Conservation (phyloP, 2,888 invertebrate species). For the Agonopterix arenella region DNA sequence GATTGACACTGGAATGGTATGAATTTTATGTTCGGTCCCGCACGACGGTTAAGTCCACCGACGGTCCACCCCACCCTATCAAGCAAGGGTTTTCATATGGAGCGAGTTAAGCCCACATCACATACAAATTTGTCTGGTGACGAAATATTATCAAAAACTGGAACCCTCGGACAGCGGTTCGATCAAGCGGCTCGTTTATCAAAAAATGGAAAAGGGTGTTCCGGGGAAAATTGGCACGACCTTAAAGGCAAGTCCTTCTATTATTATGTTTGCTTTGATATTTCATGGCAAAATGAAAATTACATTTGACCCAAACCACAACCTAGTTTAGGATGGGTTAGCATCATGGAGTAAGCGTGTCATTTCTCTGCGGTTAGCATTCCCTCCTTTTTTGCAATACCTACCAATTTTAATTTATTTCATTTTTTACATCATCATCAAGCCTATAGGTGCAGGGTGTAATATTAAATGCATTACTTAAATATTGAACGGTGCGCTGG, state of each 20-base stretch:
- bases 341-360: too few relatives aligned
- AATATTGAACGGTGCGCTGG: too few relatives aligned
- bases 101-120: conserved; percentile 42
- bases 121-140: conserved; percentile 64
- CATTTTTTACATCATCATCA: too few relatives aligned
- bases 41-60: background rate
- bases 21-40: background rate
- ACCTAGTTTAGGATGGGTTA: too few relatives aligned
- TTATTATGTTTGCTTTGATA: too few relatives aligned
- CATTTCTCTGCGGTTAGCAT: too few relatives aligned
- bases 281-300: too few relatives aligned
- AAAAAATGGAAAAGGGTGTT: conserved; percentile 49
- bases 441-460: too few relatives aligned
- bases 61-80: conserved; percentile 9
- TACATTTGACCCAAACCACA: too few relatives aligned
- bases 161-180: conserved; percentile 42
- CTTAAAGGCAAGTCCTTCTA: conserved; percentile 17
- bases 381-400: too few relatives aligned
- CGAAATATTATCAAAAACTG: conserved; percentile 61
- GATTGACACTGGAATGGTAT: conserved; percentile 5
- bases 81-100: conserved; percentile 30
- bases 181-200: conserved; percentile 61
- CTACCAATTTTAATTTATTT: too few relatives aligned
- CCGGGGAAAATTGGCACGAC: conserved; percentile 35
- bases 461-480: too few relatives aligned